A percentile compares a stretch with the other conserved stretches of the same genome.
Conservation (phyloP, 2,888 invertebrate genomes). For the Dolichomitus sp. region DNA sequence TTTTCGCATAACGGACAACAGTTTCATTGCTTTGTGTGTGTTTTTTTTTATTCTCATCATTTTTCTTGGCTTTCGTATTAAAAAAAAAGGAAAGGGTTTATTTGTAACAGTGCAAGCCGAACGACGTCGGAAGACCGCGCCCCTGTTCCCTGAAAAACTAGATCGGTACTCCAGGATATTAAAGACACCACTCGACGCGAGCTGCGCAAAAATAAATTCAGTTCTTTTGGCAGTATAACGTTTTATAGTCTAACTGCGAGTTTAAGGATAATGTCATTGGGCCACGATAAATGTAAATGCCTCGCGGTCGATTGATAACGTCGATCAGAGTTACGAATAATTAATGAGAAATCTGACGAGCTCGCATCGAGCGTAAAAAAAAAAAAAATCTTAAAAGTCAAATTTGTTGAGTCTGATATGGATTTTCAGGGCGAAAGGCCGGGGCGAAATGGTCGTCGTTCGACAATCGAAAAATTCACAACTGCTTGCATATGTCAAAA, state of each 20-base stretch:
- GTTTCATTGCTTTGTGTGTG: constrained; percentile 41
- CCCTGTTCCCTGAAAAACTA: constrained; percentile 5
- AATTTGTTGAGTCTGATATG: neutral
- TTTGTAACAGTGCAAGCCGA: neutral
- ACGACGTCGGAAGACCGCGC: constrained; percentile 20
- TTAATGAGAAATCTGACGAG: constrained; percentile 28
- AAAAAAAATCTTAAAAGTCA: neutral
- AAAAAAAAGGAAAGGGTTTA: constrained; percentile 39
- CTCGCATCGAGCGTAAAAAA: constrained; percentile 9
- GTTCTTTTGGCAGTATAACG: constrained; percentile 32
- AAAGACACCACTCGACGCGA: constrained; percentile 25
- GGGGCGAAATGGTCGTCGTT: constrained; percentile 16
- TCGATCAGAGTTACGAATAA: constrained; percentile 28
- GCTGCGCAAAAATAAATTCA: constrained; percentile 28
- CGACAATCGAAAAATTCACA: constrained; percentile 17
- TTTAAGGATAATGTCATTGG: constrained; percentile 48
- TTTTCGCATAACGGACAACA: constrained; percentile 66
- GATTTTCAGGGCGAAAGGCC: constrained; percentile 1
- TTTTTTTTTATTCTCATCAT: constrained; percentile 41
- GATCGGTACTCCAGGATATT: constrained; percentile 45
- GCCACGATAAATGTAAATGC: constrained; percentile 61
- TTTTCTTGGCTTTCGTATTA: constrained; percentile 36
- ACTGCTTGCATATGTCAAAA: constrained; percentile 2
- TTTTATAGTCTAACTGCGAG: constrained; percentile 15
- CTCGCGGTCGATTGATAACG: constrained; percentile 40